Percentiles rank a stretch among this genome's conserved stretches.
These are phyloP conservation scores for Miltochrista miniata DNA, from an alignment of 2,888 invertebrate species.

Conservation along the genomic window DNA sequence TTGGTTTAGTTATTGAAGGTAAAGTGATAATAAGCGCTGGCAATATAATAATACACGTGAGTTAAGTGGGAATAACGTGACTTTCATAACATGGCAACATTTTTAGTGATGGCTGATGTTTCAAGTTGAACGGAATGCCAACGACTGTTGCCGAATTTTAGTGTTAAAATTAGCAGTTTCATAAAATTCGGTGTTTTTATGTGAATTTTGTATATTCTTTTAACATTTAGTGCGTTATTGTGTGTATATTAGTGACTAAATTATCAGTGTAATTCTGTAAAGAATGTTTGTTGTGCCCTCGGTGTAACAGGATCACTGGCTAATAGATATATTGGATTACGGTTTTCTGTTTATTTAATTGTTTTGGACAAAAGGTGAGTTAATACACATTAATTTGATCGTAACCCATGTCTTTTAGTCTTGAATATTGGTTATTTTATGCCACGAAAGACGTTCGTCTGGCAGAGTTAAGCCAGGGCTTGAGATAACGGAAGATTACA, in stretches of 20 bases:
- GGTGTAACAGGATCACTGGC: conserved; percentile 79
- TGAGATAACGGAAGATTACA: conserved; percentile 77
- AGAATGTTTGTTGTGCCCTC: conserved; percentile 78
- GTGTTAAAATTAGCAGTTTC: conserved; percentile 70
- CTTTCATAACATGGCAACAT: conserved; percentile 60
- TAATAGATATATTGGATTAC: conserved; percentile 77
- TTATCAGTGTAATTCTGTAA: conserved; percentile 59
- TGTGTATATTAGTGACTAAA: conserved; percentile 64
- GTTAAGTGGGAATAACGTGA: conserved; percentile 64
- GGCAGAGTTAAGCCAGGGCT: conserved; percentile 46
- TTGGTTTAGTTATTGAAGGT: conserved; percentile 3
- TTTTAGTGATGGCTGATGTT: conserved; percentile 80
- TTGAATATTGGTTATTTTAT: conserved; percentile 40
- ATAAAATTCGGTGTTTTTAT: conserved; percentile 61
- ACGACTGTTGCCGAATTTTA: conserved; percentile 67
- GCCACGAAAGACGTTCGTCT: conserved; percentile 69
- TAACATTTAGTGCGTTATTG: conserved; percentile 60
- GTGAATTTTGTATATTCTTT: conserved; percentile 55
- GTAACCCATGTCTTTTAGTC: conserved; percentile 15
- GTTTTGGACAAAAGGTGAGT: conserved; percentile 71
- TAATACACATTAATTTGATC: conserved; percentile 21
- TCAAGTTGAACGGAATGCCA: conserved; percentile 64
- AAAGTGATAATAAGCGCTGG: conserved; percentile 30
- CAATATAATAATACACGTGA: conserved; percentile 58
- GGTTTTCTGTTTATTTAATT: conserved; percentile 70